These are phyloP conservation scores for Drosophila equinoxialis DNA, from an alignment of 1,140 invertebrate species.

Conservation along the genomic window DNA sequence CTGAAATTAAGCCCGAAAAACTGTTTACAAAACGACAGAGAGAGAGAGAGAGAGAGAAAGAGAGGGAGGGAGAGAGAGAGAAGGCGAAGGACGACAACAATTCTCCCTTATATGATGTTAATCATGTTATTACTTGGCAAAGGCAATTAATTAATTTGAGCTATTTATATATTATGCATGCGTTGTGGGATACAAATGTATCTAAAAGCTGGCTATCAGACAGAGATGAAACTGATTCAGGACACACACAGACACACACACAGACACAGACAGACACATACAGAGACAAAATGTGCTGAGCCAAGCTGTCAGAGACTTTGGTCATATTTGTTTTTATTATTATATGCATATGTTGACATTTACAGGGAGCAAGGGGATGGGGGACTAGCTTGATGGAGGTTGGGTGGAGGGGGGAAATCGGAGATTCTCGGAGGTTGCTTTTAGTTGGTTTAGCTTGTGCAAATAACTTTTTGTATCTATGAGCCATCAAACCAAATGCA, in stretches of 20 bases:
- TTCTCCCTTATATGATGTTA: constrained; percentile 46
- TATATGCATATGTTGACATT: constrained; percentile 80
- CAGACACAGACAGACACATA: constrained; percentile 3
- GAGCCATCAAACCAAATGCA: constrained; percentile 75
- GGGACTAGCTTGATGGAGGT: background rate
- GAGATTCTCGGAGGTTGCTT: constrained; percentile 25
- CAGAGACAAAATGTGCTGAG: constrained; percentile 63
- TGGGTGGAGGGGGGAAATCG: background rate
- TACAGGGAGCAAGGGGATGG: constrained; percentile 47
- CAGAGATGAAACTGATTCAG: constrained; percentile 13
- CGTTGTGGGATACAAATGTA: constrained; percentile 61
- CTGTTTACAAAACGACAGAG: background rate
- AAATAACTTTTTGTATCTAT: constrained; percentile 79
- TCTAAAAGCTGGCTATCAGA: constrained; percentile 45
- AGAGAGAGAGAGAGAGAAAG: too few species aligned
- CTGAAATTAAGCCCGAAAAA: constrained; percentile 45
- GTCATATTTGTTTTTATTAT: constrained; percentile 79
- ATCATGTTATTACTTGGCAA: constrained; percentile 74
- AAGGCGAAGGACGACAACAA: constrained; percentile 12
- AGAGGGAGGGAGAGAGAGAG: constrained; percentile 1
- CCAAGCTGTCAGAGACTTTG: constrained; percentile 71
- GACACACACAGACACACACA: background rate
- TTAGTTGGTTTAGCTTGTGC: constrained; percentile 65
- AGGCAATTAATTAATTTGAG: constrained; percentile 77
- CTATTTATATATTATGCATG: constrained; percentile 72